These are phyloP conservation scores for Microctenopoma lineatum DNA, from an alignment of 2,797 vertebrate species.

Conservation along the genomic window DNA sequence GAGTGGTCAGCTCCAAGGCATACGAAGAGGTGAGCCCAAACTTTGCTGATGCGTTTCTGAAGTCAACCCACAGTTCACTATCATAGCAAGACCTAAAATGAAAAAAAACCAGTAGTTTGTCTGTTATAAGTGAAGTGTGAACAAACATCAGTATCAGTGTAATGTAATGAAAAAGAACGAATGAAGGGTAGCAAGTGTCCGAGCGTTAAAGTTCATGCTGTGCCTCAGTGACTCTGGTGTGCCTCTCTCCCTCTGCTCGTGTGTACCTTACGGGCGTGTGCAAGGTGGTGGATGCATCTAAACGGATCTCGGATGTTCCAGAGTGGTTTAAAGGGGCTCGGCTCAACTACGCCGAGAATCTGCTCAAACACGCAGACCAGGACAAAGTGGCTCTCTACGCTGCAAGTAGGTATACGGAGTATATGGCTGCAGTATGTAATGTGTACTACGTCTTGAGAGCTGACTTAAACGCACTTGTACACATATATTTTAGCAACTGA, in stretches of 20 bases:
- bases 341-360: slow-evolving; percentile 95
- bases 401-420: slow-evolving; percentile 84
- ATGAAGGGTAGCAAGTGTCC: neutral
- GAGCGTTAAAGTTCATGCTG: too few species aligned
- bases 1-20: slow-evolving; percentile 85
- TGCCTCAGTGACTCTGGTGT: neutral
- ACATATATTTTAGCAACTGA: neutral
- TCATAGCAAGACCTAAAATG: neutral
- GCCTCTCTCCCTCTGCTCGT: neutral
- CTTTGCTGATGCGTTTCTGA: neutral
- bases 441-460: too few species aligned
- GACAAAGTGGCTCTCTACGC: slow-evolving; percentile 94
- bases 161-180: neutral
- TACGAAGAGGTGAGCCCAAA: slow-evolving; percentile 89
- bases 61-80: neutral
- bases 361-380: slow-evolving; percentile 90
- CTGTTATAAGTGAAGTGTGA: neutral
- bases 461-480: neutral
- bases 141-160: neutral
- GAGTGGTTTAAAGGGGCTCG: slow-evolving; percentile 95
- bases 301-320: slow-evolving; percentile 89
- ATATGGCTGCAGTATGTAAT: too few species aligned
- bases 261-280: slow-evolving; percentile 32
- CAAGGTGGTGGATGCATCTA: slow-evolving; percentile 91
- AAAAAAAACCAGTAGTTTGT: too few species aligned